Percentiles rank a stretch among this genome's conserved stretches.
phyloP scores from a whole-genome alignment of 2,113 vertebrate species.

The Sterrhoptilus dennistouni region DNA sequence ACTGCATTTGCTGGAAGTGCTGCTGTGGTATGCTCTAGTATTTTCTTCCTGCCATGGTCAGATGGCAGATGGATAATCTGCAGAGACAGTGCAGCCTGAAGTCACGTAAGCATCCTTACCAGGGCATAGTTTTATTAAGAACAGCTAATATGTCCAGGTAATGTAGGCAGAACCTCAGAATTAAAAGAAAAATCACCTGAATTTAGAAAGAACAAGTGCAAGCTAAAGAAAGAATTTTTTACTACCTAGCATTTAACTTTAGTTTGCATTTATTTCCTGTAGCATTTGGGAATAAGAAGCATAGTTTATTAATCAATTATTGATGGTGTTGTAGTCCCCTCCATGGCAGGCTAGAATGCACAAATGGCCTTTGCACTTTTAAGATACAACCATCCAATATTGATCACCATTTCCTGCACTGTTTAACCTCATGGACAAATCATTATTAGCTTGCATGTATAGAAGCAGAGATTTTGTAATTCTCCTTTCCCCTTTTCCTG shows the following conservation, averaged over 20 bases:
- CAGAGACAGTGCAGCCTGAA: background rate
- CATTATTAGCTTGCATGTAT: conserved; percentile 25
- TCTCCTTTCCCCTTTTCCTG: background rate
- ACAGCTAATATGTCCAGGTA: background rate
- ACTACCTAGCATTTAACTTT: background rate
- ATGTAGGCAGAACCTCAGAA: background rate
- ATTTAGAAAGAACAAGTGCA: conserved; percentile 25
- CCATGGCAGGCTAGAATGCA: conserved; percentile 36
- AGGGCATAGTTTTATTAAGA: background rate
- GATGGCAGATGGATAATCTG: background rate
- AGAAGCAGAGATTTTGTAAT: background rate
- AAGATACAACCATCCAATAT: conserved; percentile 10
- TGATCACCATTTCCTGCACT: conserved; percentile 20
- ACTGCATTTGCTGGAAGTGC: background rate
- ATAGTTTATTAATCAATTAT: conserved; percentile 68
- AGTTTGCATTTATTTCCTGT: conserved; percentile 47
- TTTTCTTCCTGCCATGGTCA: background rate
- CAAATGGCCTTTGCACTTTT: conserved; percentile 63
- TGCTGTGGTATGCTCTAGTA: background rate
- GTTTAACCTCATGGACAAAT: conserved; percentile 26
- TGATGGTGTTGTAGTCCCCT: conserved; percentile 61
- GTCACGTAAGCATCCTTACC: background rate
- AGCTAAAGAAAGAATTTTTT: conserved; percentile 33
- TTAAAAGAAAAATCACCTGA: background rate
- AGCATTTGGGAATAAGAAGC: conserved; percentile 63